These are phyloP conservation scores for Aphidius ervi DNA, from an alignment of 1,140 invertebrate genomes.

Conservation along the genomic window DNA sequence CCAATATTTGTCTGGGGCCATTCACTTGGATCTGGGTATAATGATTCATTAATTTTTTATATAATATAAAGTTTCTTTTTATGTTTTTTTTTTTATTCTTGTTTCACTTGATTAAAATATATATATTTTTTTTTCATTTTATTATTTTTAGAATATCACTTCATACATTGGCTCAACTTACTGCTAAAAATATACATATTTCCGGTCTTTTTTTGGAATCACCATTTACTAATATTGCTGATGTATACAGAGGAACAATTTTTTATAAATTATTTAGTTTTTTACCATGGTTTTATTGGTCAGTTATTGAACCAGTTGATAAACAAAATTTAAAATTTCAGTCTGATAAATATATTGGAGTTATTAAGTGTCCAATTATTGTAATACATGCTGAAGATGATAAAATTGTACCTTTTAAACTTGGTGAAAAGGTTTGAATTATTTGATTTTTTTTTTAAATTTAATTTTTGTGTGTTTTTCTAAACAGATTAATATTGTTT, in stretches of 20 bases:
- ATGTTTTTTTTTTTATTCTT: too few relatives aligned
- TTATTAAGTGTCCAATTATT: conserved; percentile 71
- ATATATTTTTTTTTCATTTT: too few relatives aligned
- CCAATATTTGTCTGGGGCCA: conserved; percentile 85
- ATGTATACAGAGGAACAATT: conserved; percentile 79
- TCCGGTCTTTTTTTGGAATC: conserved; percentile 77
- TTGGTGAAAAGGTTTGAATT: conserved; percentile 64
- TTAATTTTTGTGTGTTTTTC: too few relatives aligned
- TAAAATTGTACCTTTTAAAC: conserved; percentile 69
- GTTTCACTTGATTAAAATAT: too few relatives aligned
- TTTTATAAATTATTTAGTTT: conserved; percentile 60
- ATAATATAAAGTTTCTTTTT: too few relatives aligned
- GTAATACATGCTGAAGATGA: conserved; percentile 91
- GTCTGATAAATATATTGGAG: conserved; percentile 65
- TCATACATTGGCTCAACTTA: conserved; percentile 58
- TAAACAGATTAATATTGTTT: too few relatives aligned
- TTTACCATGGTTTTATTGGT: conserved; percentile 69
- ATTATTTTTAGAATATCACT: conserved; percentile 51
- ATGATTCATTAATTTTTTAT: too few relatives aligned
- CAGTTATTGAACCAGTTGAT: conserved; percentile 67
- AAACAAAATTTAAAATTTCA: conserved; percentile 65
- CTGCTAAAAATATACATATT: conserved; percentile 56
- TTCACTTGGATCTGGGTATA: conserved; percentile 69
- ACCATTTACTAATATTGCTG: conserved; percentile 82
- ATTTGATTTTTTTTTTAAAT: too few relatives aligned